phyloP scores from a whole-genome alignment of 92 coral and sea anemone species.

The Blastomussa wellsi region DNA sequence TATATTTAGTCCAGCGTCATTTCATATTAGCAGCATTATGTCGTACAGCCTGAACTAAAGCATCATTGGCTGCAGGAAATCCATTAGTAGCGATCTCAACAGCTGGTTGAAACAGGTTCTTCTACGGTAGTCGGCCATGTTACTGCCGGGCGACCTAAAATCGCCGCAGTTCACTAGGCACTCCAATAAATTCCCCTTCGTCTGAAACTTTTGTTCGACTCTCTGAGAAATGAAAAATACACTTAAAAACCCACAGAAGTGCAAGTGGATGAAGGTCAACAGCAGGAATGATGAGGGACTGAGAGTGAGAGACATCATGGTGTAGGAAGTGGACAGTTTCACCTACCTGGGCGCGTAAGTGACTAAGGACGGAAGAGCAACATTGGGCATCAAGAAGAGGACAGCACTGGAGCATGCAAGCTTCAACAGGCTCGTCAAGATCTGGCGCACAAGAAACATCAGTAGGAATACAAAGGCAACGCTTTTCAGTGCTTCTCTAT shows the following conservation, averaged over 20 bases:
- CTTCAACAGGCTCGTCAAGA: background rate
- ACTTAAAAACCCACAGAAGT: too few species aligned
- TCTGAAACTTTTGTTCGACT: conserved; percentile 53
- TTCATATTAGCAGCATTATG: conserved; percentile 58
- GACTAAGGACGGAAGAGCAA: background rate
- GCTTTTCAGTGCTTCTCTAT: background rate
- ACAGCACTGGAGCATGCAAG: background rate
- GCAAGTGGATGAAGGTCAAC: too few species aligned
- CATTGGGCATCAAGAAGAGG: conserved; percentile 6
- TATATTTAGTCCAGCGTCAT: conserved; percentile 64
- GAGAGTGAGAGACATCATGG: too few species aligned
- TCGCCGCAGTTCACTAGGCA: conserved; percentile 82
- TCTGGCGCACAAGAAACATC: background rate
- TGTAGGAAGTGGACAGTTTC: background rate
- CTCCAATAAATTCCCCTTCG: conserved; percentile 77
- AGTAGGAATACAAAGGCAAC: background rate
- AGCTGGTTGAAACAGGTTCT: conserved; percentile 73
- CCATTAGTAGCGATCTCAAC: conserved; percentile 66
- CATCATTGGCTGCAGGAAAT: conserved; percentile 61
- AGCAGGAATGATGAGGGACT: too few species aligned
- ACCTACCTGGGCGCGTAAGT: conserved; percentile 1
- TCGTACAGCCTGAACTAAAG: conserved; percentile 53
- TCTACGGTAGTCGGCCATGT: conserved; percentile 74
- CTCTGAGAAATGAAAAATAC: too few species aligned
- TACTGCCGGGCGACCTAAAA: conserved; percentile 76